A percentile compares a stretch with the other conserved stretches of the same genome.
These are phyloP conservation scores for Lasius platythorax DNA, from an alignment of 2,888 invertebrate species.

Conservation along the genomic window DNA sequence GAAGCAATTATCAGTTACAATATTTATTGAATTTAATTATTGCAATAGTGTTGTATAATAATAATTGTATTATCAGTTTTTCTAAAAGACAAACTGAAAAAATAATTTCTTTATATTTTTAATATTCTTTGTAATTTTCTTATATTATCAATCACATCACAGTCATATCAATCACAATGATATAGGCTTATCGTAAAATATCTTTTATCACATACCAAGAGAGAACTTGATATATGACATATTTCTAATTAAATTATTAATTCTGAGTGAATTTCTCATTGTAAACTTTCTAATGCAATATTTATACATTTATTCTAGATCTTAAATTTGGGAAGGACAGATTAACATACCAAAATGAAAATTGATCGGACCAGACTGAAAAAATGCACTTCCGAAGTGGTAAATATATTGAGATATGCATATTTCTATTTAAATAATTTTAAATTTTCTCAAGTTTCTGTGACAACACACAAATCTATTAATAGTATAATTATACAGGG, in stretches of 20 bases:
- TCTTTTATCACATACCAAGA: background rate
- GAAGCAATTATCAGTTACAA: background rate
- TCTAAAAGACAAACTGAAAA: background rate
- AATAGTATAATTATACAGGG: background rate
- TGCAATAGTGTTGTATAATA: background rate
- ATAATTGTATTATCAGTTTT: background rate
- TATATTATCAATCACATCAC: background rate
- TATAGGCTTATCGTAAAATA: background rate
- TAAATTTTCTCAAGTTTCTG: background rate
- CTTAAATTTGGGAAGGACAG: slow-evolving; percentile 73
- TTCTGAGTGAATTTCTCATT: background rate
- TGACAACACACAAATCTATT: background rate
- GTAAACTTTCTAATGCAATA: background rate
- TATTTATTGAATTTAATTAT: slow-evolving; percentile 10
- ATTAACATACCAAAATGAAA: slow-evolving; percentile 89
- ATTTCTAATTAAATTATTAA: background rate
- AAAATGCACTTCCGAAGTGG: slow-evolving; percentile 94
- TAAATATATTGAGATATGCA: slow-evolving; percentile 82
- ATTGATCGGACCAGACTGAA: slow-evolving; percentile 93
- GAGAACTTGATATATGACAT: background rate
- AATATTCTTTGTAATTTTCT: background rate
- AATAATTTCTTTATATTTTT: slow-evolving; percentile 10
- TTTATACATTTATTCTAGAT: slow-evolving; percentile 73
- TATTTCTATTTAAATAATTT: background rate
- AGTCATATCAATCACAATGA: background rate